Conservation (phyloP, 2,113 vertebrate species). For the Parus major region DNA sequence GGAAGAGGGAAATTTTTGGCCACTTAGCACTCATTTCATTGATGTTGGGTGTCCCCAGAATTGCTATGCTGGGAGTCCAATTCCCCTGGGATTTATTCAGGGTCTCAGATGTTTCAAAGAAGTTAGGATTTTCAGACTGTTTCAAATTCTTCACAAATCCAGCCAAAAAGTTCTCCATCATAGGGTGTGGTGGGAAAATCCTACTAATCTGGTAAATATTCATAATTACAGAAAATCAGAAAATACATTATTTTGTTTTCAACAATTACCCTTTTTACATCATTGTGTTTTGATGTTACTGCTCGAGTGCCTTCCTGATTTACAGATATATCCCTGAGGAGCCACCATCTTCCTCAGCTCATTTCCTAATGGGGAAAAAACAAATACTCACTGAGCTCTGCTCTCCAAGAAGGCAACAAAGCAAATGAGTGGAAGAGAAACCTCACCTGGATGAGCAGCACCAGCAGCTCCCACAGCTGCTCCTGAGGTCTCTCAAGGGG, state of each 20-base stretch:
- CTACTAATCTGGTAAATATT: background rate
- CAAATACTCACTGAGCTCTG: background rate
- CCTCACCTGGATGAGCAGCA: background rate
- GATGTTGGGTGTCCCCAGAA: background rate
- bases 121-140: background rate
- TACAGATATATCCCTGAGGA: background rate
- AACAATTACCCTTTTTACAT: background rate
- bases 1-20: background rate
- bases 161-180: background rate
- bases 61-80: background rate
- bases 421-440: background rate
- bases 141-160: background rate
- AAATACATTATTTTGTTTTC: background rate
- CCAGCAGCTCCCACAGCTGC: background rate
- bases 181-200: background rate
- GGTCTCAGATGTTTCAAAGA: background rate
- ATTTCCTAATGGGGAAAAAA: background rate
- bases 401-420: background rate
- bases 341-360: background rate
- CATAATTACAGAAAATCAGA: background rate
- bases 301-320: background rate
- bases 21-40: background rate
- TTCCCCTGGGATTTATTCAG: background rate
- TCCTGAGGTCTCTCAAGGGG: background rate
- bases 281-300: background rate